Evolutionary conservation across 2,797 vertebrate genomes (phyloP).

Genomic region (Myripristis murdjan): DNA sequence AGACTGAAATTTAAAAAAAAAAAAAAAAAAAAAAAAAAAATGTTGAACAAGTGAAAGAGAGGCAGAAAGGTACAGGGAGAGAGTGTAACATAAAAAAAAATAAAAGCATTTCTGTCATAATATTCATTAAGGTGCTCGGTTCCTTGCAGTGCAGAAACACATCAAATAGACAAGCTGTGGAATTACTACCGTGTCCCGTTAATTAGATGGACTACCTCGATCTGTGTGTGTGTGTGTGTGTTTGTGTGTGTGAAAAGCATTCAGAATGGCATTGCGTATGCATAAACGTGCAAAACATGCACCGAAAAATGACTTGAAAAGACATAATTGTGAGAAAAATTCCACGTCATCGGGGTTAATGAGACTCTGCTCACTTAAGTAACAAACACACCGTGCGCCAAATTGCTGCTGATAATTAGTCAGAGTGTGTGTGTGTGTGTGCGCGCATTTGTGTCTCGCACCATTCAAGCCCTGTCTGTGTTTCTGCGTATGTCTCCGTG

Average conservation of each 20-base stretch:
- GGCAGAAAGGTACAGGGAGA: not conserved
- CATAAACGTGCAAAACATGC: not conserved
- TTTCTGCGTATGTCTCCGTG: not conserved
- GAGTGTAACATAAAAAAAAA: not conserved
- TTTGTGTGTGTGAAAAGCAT: not conserved
- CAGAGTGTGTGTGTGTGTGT: not conserved
- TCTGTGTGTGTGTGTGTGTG: no score
- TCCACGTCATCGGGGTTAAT: not conserved
- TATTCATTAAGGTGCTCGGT: no score
- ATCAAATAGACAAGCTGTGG: no score
- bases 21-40: not conserved
- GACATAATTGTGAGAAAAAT: not conserved
- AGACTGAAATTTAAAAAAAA: no score
- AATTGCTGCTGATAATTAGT: not conserved
- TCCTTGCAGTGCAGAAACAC: no score
- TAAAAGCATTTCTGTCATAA: slow-evolving; percentile 10
- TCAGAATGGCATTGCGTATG: not conserved
- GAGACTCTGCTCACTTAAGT: not conserved
- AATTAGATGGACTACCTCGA: no score
- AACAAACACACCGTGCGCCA: not conserved
- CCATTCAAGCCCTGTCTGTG: not conserved
- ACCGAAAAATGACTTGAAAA: not conserved
- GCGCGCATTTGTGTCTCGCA: slow-evolving; percentile 4
- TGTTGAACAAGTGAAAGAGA: no score
- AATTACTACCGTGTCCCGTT: no score